phyloP scores from a whole-genome alignment of 53 echinoderm and acorn worm species.

The Paracentrotus lividus region DNA sequence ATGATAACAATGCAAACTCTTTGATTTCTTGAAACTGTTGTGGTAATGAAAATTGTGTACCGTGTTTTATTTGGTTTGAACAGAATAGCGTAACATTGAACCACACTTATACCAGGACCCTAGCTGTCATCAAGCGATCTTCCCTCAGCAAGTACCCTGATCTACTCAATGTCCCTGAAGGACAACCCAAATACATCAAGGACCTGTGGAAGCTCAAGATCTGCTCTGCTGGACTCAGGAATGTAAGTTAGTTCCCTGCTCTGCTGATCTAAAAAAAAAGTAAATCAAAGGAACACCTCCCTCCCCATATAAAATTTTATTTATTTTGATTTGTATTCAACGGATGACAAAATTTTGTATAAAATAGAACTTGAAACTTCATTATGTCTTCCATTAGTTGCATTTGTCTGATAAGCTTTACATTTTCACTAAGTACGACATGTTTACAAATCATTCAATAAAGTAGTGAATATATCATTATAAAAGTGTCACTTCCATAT shows the following conservation, averaged over 20 bases:
- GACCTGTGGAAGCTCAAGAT: constrained; percentile 79
- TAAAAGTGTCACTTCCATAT: too few relatives aligned
- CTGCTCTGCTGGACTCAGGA: constrained; percentile 84
- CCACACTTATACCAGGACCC: constrained; percentile 88
- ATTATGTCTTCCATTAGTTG: too few relatives aligned
- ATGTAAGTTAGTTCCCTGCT: constrained; percentile 53
- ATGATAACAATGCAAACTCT: too few relatives aligned
- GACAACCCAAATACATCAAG: constrained; percentile 61
- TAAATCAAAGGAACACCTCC: too few relatives aligned
- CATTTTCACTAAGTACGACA: too few relatives aligned
- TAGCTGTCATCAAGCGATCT: constrained; percentile 74
- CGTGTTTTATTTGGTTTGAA: neutral
- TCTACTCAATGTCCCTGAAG: constrained; percentile 19
- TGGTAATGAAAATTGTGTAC: neutral
- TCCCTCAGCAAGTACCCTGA: constrained; percentile 50
- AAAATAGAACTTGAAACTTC: too few relatives aligned
- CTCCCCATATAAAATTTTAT: too few relatives aligned
- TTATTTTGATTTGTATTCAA: neutral
- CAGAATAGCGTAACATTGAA: constrained; percentile 48
- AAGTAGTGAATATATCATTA: too few relatives aligned
- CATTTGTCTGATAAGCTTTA: too few relatives aligned
- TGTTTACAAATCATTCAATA: too few relatives aligned
- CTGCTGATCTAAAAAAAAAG: neutral
- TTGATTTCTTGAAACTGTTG: neutral
- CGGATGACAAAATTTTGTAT: too few relatives aligned